These are phyloP conservation scores for Synergus umbraculus DNA, from an alignment of 2,888 invertebrate species.

Conservation along the genomic window DNA sequence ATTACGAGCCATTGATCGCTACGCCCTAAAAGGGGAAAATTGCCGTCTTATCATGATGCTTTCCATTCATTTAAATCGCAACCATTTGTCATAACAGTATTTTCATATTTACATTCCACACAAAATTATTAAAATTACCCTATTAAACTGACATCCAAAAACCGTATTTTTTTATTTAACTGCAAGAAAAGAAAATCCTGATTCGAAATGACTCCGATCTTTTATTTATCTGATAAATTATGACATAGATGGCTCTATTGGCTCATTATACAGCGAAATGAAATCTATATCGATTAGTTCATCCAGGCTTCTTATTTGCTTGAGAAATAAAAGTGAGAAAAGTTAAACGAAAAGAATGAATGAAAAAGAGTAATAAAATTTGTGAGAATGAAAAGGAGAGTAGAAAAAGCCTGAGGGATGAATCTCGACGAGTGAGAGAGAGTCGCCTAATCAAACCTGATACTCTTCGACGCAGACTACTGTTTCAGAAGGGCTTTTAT, in stretches of 20 bases:
- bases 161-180: no score
- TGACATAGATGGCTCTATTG: neutral
- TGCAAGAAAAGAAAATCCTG: no score
- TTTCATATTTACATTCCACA: no score
- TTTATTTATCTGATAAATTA: neutral
- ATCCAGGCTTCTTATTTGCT: neutral
- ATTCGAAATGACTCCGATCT: neutral
- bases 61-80: neutral
- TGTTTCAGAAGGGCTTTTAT: conserved; percentile 45
- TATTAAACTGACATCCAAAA: no score
- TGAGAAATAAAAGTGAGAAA: neutral
- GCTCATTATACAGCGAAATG: neutral
- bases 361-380: conserved; percentile 29
- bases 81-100: no score
- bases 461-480: conserved; percentile 22
- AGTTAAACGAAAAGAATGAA: conserved; percentile 1
- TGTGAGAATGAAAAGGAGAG: neutral
- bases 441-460: conserved; percentile 24
- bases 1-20: conserved; percentile 61
- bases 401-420: conserved; percentile 11
- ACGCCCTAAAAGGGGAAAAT: neutral
- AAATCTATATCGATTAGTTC: conserved; percentile 6
- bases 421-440: conserved; percentile 1
- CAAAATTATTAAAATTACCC: no score
- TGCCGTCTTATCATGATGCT: neutral